Evolutionary conservation across 2,888 invertebrate species (phyloP).

Genomic region (Aphodius granarius): DNA sequence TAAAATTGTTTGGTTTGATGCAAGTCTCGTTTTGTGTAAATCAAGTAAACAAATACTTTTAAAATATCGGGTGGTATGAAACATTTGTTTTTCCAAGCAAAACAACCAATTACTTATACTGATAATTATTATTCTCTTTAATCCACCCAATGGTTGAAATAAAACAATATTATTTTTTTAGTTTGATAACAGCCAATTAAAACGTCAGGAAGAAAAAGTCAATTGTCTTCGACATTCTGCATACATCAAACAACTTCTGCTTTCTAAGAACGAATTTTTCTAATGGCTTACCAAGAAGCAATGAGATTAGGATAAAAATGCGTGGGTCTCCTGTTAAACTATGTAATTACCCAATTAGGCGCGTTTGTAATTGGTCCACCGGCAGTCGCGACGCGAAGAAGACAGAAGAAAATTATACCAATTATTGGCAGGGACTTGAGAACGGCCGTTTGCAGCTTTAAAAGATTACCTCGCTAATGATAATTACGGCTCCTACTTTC

Average conservation of each 20-base stretch:
- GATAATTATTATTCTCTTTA: too few species aligned
- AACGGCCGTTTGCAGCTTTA: not conserved
- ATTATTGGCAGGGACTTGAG: not conserved
- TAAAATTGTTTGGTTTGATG: too few species aligned
- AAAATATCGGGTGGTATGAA: too few species aligned
- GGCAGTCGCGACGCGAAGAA: not conserved
- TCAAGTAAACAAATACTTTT: too few species aligned
- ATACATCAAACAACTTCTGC: not conserved
- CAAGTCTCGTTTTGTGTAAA: too few species aligned
- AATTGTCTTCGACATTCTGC: not conserved
- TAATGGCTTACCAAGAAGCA: not conserved
- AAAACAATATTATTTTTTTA: too few species aligned
- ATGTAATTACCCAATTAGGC: not conserved
- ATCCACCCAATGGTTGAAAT: too few species aligned
- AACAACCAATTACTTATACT: too few species aligned
- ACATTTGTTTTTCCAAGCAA: too few species aligned
- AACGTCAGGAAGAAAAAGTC: not conserved
- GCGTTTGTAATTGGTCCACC: not conserved
- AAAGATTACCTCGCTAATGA: not conserved
- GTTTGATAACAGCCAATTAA: too few species aligned
- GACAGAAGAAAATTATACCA: not conserved
- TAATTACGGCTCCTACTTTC: not conserved
- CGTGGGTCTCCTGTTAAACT: not conserved
- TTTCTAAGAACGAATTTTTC: not conserved
- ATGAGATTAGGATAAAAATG: not conserved